Evolutionary conservation across 2,113 vertebrate species (phyloP), one percentile per base, ranked within the genome.

Genomic region (Salvelinus namaycush): DNA sequence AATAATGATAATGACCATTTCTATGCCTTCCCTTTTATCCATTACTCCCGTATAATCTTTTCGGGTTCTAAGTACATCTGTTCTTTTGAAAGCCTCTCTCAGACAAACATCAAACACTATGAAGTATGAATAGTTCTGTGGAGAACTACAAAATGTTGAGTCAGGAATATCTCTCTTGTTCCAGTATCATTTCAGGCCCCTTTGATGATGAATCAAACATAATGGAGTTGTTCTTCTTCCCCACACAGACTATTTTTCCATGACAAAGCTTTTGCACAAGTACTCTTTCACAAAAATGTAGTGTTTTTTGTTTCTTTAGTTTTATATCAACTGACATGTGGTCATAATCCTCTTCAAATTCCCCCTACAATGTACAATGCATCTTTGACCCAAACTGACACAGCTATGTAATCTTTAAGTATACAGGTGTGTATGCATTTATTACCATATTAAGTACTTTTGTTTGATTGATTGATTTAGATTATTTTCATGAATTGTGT

Each of bases 151-250:
- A 80, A 81, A 70, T 44, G 78, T 79, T 57, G 72, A 85, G 79
- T 84, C 79, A 84, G 81, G 78, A 83, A 77, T 81, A 78, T 68
- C 70, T 81, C 81, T 76, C 78, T 84, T 82, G 80, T 82, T 84
- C 75, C 76, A 71, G 73, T 26, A 79, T 79, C 70, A 79, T 84
- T 85, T 85, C 76, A 78, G 73, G 59, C 16, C 65, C 62, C 77
- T 87, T 83, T 85, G 86, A 83, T 83, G 81, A 79, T 76, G 59
- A 83, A 87, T 86, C 76, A 87, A 84, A 83, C 70, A 81, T 77
- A 79, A 81, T 77, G 76, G 76, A 83, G 82, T 83, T 75, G 14
- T 67, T 79, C 27, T 79, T 83, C 62, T 71, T 79, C 79, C 72
- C 82, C 77, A 72, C 76, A 75, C 22, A 72, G 39, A 44, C 39